phyloP scores from a whole-genome alignment of 2,888 invertebrate species.

The Chouioia cunea region DNA sequence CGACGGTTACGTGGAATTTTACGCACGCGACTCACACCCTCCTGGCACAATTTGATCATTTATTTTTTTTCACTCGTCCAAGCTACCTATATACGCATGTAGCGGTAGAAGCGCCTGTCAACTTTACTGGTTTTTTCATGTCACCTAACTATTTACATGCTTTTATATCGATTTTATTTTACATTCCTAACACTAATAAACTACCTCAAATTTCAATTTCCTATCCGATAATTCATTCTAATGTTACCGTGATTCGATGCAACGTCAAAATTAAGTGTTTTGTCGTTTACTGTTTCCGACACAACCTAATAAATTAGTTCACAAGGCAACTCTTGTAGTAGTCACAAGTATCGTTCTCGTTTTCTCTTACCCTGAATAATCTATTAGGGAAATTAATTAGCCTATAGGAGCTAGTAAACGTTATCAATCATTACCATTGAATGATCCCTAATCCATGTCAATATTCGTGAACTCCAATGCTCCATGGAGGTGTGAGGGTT shows the following conservation, averaged over 20 bases:
- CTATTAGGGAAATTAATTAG: conserved; percentile 41
- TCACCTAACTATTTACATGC: conserved; percentile 3
- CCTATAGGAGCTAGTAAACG: conserved; percentile 18
- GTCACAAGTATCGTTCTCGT: conserved; percentile 8
- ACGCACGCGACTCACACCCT: conserved; percentile 28
- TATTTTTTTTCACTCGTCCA: conserved; percentile 18
- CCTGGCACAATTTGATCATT: conserved; percentile 36
- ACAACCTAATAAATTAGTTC: too few species aligned
- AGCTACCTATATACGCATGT: neutral
- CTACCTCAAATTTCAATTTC: neutral
- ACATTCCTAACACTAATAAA: conserved; percentile 33
- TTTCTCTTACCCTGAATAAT: conserved; percentile 14
- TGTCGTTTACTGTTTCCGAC: too few species aligned
- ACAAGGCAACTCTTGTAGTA: conserved; percentile 4
- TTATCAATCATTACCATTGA: conserved; percentile 42
- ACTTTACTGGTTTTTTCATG: conserved; percentile 31
- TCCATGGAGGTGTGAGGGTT: conserved; percentile 4
- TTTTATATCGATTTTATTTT: conserved; percentile 27
- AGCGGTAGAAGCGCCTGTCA: conserved; percentile 29
- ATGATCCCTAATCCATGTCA: conserved; percentile 36
- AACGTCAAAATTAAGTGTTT: too few species aligned
- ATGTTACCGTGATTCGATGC: too few species aligned
- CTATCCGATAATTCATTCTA: too few species aligned
- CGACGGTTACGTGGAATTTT: conserved; percentile 43
- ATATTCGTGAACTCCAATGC: conserved; percentile 39